Conservation (phyloP, 2,797 vertebrate species). For the Coregonus ussuriensis region DNA sequence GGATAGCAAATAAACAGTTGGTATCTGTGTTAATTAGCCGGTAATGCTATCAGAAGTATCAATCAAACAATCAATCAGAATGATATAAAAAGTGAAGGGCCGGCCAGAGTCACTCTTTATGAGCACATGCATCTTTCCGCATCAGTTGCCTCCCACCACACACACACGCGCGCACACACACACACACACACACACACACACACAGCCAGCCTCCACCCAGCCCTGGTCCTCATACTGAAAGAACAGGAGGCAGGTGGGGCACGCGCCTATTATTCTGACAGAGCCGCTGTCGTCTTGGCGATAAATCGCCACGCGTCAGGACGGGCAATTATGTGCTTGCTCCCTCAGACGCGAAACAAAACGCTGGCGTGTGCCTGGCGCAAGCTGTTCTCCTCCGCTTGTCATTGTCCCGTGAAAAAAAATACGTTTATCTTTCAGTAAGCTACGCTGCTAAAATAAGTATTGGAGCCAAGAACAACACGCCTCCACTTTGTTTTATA, state of each 20-base stretch:
- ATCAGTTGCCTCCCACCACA: not conserved
- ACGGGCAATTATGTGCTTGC: constrained; percentile 49
- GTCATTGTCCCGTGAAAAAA: constrained; percentile 12
- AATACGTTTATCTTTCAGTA: not conserved
- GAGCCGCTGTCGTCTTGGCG: constrained; percentile 31
- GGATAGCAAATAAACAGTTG: too few relatives aligned
- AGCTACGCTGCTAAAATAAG: not conserved
- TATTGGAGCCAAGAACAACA: not conserved
- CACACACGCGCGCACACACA: too few relatives aligned
- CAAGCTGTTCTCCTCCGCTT: constrained; percentile 38
- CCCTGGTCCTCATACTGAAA: constrained; percentile 22
- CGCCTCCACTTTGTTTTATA: not conserved
- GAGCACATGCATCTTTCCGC: not conserved
- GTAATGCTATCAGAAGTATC: not conserved
- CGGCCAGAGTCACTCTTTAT: not conserved
- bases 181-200: not conserved
- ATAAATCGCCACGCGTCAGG: constrained; percentile 64
- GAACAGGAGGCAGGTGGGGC: constrained; percentile 67
- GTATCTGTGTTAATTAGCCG: too few relatives aligned
- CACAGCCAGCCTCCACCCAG: not conserved
- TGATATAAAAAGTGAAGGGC: not conserved
- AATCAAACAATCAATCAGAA: not conserved
- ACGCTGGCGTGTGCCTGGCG: constrained; percentile 61
- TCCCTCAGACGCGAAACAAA: constrained; percentile 49
- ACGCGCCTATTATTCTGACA: constrained; percentile 52